phyloP scores from a whole-genome alignment of 2,797 vertebrate genomes.

The Lithobates pipiens region DNA sequence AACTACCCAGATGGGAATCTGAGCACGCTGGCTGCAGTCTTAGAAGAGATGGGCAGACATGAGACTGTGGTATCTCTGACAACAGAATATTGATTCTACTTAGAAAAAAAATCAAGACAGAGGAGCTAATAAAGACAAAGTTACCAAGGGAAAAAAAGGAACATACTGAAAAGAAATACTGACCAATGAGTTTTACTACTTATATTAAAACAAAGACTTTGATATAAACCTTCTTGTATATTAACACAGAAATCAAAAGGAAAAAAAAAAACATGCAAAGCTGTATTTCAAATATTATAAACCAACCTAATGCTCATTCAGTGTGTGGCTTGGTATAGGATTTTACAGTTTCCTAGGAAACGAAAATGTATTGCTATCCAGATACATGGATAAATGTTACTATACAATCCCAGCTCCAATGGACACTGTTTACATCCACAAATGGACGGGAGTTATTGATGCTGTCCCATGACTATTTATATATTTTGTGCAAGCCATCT shows the following conservation, averaged over 20 bases:
- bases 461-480: conserved; percentile 79
- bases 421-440: conserved; percentile 83
- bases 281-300: conserved; percentile 79
- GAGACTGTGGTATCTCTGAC: conserved; percentile 87
- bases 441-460: conserved; percentile 78
- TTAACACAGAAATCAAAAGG: conserved; percentile 71
- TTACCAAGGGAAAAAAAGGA: conserved; percentile 65
- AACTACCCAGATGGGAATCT: conserved; percentile 97
- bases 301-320: conserved; percentile 80
- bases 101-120: conserved; percentile 57
- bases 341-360: conserved; percentile 97
- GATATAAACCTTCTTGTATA: conserved; percentile 70
- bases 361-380: conserved; percentile 88
- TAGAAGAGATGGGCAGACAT: conserved; percentile 97
- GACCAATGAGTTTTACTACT: conserved; percentile 60
- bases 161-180: conserved; percentile 62
- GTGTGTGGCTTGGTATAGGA: conserved; percentile 85
- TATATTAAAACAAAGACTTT: conserved; percentile 63
- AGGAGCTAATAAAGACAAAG: conserved; percentile 62
- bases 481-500: conserved; percentile 83
- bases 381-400: conserved; percentile 87
- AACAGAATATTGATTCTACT: conserved; percentile 85
- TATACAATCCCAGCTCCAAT: conserved; percentile 83
- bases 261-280: conserved; percentile 72
- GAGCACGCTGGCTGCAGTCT: conserved; percentile 90